phyloP scores from a whole-genome alignment of 2,888 invertebrate genomes.

The Melinaea menophilus region DNA sequence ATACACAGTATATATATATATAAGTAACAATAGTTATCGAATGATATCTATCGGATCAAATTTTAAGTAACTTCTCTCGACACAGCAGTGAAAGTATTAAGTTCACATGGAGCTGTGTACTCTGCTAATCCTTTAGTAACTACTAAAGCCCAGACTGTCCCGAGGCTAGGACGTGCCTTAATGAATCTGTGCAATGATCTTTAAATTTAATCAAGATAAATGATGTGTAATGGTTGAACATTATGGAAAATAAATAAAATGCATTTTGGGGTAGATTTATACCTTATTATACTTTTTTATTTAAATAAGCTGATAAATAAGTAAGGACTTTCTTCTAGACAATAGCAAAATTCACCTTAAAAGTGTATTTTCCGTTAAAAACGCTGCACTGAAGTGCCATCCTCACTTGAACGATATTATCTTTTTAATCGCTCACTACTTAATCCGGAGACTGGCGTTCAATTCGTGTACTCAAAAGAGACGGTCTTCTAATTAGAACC shows the following conservation, averaged over 20 bases:
- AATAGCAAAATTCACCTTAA: background rate
- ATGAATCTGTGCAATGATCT: slow-evolving; percentile 15
- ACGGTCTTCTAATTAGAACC: slow-evolving; percentile 54
- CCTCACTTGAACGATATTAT: slow-evolving; percentile 1
- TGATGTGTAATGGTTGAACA: too few relatives aligned
- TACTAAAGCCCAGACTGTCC: slow-evolving; percentile 43
- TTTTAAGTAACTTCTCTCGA: slow-evolving; percentile 20
- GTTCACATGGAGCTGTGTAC: slow-evolving; percentile 59
- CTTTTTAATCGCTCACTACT: background rate
- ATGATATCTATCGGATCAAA: background rate
- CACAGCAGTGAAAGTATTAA: slow-evolving; percentile 41
- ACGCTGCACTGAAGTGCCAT: background rate
- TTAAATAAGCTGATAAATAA: background rate
- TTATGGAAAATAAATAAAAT: too few relatives aligned
- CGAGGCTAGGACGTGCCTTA: slow-evolving; percentile 42
- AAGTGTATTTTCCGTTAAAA: background rate
- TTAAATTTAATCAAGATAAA: slow-evolving; percentile 7
- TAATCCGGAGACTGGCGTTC: slow-evolving; percentile 1
- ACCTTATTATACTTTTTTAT: background rate
- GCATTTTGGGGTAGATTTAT: too few relatives aligned
- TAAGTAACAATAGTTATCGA: background rate
- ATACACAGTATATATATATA: background rate
- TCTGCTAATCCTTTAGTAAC: slow-evolving; percentile 56
- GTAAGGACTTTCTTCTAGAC: background rate
- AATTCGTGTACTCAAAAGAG: slow-evolving; percentile 44